Evolutionary conservation across 2,888 invertebrate genomes (phyloP).

Genomic region (Pogonocherus hispidulus): DNA sequence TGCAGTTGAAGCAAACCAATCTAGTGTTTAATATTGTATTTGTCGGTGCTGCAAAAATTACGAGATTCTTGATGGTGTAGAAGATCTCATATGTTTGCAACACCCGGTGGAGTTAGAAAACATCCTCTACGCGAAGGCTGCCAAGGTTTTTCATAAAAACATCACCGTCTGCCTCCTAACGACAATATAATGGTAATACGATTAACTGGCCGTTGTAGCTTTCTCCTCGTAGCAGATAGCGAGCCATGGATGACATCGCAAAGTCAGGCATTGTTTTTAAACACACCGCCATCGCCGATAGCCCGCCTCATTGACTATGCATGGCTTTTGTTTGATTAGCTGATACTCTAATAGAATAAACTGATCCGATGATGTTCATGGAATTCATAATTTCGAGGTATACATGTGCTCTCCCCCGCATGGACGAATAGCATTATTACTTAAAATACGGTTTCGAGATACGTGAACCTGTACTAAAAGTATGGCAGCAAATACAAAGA

Average conservation of each 20-base stretch:
- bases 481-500: too few relatives aligned
- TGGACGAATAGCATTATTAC: background rate
- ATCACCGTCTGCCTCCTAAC: background rate
- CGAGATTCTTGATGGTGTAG: too few relatives aligned
- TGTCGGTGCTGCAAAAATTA: too few relatives aligned
- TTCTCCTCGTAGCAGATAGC: conserved; percentile 44
- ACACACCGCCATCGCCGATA: conserved; percentile 56
- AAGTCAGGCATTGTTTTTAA: conserved; percentile 55
- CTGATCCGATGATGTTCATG: conserved; percentile 50
- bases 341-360: conserved; percentile 61
- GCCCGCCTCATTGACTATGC: conserved; percentile 61
- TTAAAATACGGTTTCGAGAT: too few relatives aligned
- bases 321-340: conserved; percentile 60
- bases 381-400: conserved; percentile 51
- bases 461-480: too few relatives aligned
- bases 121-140: too few relatives aligned
- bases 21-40: too few relatives aligned
- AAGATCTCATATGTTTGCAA: too few relatives aligned
- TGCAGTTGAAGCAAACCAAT: too few relatives aligned
- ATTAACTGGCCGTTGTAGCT: conserved; percentile 24
- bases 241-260: conserved; percentile 51
- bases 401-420: conserved; percentile 16
- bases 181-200: conserved; percentile 2
- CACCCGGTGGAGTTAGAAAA: too few relatives aligned
- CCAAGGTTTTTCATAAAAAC: background rate